Evolutionary conservation across 2,797 vertebrate species (phyloP).

Genomic region (Sylvia borin): DNA sequence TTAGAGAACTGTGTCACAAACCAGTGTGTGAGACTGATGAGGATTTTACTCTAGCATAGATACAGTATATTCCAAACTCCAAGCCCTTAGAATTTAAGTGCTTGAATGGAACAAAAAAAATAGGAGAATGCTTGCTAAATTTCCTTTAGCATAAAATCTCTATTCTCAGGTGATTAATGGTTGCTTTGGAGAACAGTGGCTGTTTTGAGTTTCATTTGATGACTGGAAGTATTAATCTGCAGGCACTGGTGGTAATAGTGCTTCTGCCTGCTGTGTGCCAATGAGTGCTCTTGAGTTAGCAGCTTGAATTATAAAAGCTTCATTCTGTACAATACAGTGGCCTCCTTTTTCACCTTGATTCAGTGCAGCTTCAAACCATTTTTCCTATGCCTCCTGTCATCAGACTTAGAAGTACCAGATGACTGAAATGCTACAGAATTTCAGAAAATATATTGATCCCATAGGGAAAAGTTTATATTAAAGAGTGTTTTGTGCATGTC

Average conservation of each 20-base stretch:
- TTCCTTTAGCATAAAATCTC: not conserved
- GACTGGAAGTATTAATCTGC: constrained; percentile 17
- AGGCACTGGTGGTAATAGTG: not conserved
- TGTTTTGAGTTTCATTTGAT: constrained; percentile 1
- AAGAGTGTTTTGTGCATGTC: not conserved
- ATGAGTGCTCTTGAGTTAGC: not conserved
- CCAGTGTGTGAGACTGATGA: not conserved
- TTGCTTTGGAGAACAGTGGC: not conserved
- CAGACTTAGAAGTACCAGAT: not conserved
- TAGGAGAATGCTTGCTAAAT: not conserved
- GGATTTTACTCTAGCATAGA: not conserved
- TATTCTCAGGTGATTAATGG: not conserved
- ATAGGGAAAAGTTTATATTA: not conserved
- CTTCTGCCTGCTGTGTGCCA: not conserved
- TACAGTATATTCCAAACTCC: not conserved
- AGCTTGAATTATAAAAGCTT: constrained; percentile 18
- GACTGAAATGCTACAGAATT: not conserved
- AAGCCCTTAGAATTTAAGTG: not conserved
- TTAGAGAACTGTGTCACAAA: not conserved
- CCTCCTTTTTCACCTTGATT: constrained; percentile 3
- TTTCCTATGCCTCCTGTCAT: not conserved
- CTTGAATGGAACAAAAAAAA: not conserved
- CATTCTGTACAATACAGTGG: not conserved
- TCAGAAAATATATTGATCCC: not conserved
- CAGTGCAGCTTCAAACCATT: not conserved